phyloP scores from a whole-genome alignment of 2,797 vertebrate species.

The Acanthurus leucopareius region DNA sequence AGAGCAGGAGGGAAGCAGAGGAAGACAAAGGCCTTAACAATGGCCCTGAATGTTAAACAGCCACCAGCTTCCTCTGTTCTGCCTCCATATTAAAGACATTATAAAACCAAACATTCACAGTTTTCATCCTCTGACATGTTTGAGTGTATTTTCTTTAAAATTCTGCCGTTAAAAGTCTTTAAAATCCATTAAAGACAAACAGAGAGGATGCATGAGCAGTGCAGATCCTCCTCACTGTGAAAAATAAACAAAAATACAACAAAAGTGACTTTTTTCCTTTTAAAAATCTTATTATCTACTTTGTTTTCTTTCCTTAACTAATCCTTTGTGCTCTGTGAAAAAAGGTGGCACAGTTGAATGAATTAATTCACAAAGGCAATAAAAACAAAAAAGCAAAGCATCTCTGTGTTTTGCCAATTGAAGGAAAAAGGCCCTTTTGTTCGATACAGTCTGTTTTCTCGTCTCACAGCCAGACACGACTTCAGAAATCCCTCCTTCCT shows the following conservation, averaged over 20 bases:
- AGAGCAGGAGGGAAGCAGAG: not conserved
- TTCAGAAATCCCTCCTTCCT: slow-evolving; percentile 53
- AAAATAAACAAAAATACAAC: not conserved
- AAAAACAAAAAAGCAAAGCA: slow-evolving; percentile 37
- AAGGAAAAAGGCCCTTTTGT: slow-evolving; percentile 72
- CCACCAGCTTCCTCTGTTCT: not conserved
- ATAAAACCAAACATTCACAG: not conserved
- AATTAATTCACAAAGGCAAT: slow-evolving; percentile 39
- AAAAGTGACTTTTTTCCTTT: not conserved
- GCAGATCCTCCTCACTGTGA: not conserved
- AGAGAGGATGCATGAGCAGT: not conserved
- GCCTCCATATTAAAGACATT: not conserved
- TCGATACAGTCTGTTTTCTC: slow-evolving; percentile 17
- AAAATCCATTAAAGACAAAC: not conserved
- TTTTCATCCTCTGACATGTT: not conserved
- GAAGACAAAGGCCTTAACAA: not conserved
- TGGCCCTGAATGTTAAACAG: slow-evolving; percentile 4
- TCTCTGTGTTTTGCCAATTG: slow-evolving; percentile 14
- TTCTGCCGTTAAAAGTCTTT: not conserved
- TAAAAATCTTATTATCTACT: not conserved
- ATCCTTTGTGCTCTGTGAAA: not conserved
- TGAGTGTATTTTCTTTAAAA: not conserved
- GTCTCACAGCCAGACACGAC: slow-evolving; percentile 49
- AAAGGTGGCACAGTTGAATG: not conserved
- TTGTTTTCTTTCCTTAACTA: not conserved